These are phyloP conservation scores for Lottia scabra DNA, from an alignment of 2,888 invertebrate genomes.

Conservation along the genomic window DNA sequence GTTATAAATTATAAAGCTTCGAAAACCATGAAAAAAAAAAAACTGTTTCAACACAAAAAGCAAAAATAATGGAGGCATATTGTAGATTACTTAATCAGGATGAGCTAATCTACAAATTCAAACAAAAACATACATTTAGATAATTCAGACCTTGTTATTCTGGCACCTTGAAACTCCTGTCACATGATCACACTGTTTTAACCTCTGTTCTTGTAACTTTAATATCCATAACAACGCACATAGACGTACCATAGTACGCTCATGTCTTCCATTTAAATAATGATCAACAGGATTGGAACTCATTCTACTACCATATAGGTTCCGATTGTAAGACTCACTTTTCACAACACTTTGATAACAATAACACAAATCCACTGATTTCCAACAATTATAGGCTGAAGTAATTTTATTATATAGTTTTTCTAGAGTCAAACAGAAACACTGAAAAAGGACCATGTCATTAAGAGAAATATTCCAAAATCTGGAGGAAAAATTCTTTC, in stretches of 20 bases:
- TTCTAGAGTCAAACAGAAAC: background rate
- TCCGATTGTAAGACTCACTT: background rate
- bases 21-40: too few relatives aligned
- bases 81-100: too few relatives aligned
- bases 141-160: background rate
- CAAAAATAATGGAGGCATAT: too few relatives aligned
- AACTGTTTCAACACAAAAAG: too few relatives aligned
- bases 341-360: too few relatives aligned
- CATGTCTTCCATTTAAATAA: slow-evolving; percentile 51
- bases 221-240: slow-evolving; percentile 62
- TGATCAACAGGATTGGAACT: slow-evolving; percentile 41
- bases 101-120: background rate
- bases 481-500: too few relatives aligned
- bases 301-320: slow-evolving; percentile 24
- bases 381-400: too few relatives aligned
- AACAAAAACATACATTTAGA: background rate
- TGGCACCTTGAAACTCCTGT: slow-evolving; percentile 9
- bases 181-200: slow-evolving; percentile 16
- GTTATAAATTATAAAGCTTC: too few relatives aligned
- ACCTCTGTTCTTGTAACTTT: slow-evolving; percentile 53
- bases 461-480: background rate
- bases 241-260: slow-evolving; percentile 59
- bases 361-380: too few relatives aligned
- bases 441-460: slow-evolving; percentile 1
- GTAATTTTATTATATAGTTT: too few relatives aligned